Base-by-base conservation (phyloP, 2,113 vertebrate genomes). In the Chamaetylas fuelleborni region DNA sequence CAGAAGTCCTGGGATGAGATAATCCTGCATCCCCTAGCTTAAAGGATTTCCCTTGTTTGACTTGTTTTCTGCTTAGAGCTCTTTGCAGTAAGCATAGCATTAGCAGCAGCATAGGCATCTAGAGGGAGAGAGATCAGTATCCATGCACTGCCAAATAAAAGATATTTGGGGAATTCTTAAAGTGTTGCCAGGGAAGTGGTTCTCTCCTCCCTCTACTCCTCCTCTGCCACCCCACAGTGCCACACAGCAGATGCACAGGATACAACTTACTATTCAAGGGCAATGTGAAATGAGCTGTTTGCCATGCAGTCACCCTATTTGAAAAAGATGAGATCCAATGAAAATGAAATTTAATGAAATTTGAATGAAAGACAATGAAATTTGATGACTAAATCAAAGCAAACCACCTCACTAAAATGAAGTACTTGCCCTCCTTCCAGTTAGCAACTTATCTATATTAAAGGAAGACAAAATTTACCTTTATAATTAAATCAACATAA, bases 401-500 rank as follows among this genome's bases (percentile, higher is more conserved):
- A 66, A 78, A 38, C 16, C n/a, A 51, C n/a, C 76, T 73, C 34
- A 58, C 70, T 80, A 48, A 72, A 92, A 81, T 47, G 1, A 69
- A 69, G 36, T 31, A 14, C 19, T 54, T 61, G 13, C 22, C 36
- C 70, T 92, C 65, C 33, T 92, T 81, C 48, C 20, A 92, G 33
- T 64, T 28, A 91, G 50, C 28, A 80, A 77, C 26, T 53, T 36
- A 48, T 8, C 43, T 42, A 4, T 65, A 47, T 18, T 40, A 81
- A 88, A 62, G 40, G 36, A 81, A 94, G 45, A 24, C 17, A 70
- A 67, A 73, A 73, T 40, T 96, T 97, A 99, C 99, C 98, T 99
- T 99, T 84, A 99, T 98, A 86, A 99, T 96, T 19, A 99, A 98
- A 96, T 99, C 99, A 19, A 99, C 99, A 64, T 98, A 97, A 81